Percentiles rank a stretch among this genome's conserved stretches.
Conservation (phyloP, 2,797 vertebrate genomes). For the Tadarida brasiliensis region DNA sequence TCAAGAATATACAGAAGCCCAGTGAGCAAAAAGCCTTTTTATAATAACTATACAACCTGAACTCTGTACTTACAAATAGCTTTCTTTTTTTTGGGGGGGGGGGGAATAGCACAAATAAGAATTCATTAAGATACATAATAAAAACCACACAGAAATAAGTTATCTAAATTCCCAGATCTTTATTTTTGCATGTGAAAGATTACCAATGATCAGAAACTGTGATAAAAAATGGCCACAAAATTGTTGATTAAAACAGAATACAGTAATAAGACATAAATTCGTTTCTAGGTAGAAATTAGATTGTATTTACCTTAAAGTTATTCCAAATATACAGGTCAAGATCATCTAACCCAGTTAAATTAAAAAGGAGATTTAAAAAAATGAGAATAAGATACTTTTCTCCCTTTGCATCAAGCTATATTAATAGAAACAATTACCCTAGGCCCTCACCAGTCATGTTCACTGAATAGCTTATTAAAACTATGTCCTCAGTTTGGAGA, state of each 20-base stretch:
- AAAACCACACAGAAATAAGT: slow-evolving; percentile 60
- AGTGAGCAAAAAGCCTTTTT: slow-evolving; percentile 64
- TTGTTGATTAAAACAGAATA: slow-evolving; percentile 51
- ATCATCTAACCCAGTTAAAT: slow-evolving; percentile 42
- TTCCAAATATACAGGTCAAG: slow-evolving; percentile 41
- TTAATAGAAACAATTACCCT: slow-evolving; percentile 15
- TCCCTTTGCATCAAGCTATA: not conserved
- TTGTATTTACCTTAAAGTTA: slow-evolving; percentile 46
- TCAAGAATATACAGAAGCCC: slow-evolving; percentile 74
- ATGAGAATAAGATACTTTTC: not conserved
- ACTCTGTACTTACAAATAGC: slow-evolving; percentile 61
- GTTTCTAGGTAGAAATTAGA: slow-evolving; percentile 8
- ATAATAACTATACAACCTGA: slow-evolving; percentile 60
- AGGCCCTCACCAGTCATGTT: not conserved
- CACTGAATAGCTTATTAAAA: not conserved
- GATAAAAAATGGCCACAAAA: slow-evolving; percentile 54
- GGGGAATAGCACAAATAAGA: slow-evolving; percentile 58
- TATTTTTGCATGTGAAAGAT: slow-evolving; percentile 66
- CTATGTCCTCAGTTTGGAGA: not conserved
- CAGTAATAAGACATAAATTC: not conserved
- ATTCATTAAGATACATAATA: slow-evolving; percentile 52
- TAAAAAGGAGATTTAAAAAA: slow-evolving; percentile 11
- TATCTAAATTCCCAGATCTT: slow-evolving; percentile 58
- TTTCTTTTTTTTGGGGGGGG: slow-evolving; percentile 30
- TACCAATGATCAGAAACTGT: slow-evolving; percentile 47